Evolutionary conservation across 2,797 vertebrate species (phyloP).

Genomic region (Xiphophorus birchmanni): DNA sequence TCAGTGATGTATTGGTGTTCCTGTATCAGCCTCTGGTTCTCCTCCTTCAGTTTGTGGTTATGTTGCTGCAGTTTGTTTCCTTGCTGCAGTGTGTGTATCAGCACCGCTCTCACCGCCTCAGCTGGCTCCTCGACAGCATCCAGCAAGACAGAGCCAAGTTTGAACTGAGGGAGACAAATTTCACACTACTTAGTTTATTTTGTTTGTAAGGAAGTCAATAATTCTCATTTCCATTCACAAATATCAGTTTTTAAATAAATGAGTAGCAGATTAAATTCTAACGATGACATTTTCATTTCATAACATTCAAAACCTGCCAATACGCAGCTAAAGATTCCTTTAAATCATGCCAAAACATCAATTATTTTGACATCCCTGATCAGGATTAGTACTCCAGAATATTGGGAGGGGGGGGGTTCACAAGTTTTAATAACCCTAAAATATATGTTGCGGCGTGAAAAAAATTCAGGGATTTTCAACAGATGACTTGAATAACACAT

Average conservation of each 20-base stretch:
- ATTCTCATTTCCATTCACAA: not conserved
- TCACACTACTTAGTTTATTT: not conserved
- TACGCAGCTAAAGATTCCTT: too few relatives aligned
- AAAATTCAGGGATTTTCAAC: not conserved
- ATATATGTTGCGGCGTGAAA: not conserved
- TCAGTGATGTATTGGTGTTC: conserved; percentile 79
- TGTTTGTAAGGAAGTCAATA: not conserved
- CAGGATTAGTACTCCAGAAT: not conserved
- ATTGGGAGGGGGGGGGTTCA: fast-evolving
- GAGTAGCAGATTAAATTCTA: not conserved
- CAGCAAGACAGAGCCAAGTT: conserved; percentile 85
- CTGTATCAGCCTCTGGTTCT: conserved; percentile 85
- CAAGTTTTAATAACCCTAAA: too few relatives aligned
- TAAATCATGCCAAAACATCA: not conserved
- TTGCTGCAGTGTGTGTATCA: conserved; percentile 83
- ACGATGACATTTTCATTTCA: not conserved
- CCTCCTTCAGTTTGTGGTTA: conserved; percentile 82
- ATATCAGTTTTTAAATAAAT: not conserved
- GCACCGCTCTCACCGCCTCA: conserved; percentile 82
- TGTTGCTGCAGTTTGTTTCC: conserved; percentile 71
- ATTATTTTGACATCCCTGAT: not conserved
- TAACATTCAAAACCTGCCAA: not conserved
- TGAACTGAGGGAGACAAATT: conserved; percentile 80
- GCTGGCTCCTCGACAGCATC: conserved; percentile 69
- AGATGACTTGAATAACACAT: not conserved